Base-by-base conservation (phyloP, 2,888 invertebrate species). In the Allacma fusca region DNA sequence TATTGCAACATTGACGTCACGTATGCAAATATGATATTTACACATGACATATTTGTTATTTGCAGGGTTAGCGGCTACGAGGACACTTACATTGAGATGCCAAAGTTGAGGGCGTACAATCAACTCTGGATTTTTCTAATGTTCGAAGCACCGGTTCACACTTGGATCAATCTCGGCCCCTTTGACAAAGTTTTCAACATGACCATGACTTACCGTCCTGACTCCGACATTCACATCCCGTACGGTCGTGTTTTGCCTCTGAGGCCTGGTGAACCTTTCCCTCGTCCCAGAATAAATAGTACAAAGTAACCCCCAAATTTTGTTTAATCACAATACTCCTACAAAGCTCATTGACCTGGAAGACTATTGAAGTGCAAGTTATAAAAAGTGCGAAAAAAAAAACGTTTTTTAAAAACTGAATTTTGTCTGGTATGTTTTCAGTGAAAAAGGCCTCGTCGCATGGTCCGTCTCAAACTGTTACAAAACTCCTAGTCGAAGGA, bases 391-490 rank as follows among this genome's bases (percentile, higher is more conserved):
- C n/a, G n/a, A n/a, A n/a, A n/a, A n/a, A n/a, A n/a, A n/a, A n/a
- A n/a, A n/a, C n/a, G n/a, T n/a, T n/a, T n/a, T n/a, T n/a, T n/a
- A n/a, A n/a, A n/a, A n/a, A n/a, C n/a, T n/a, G n/a, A n/a, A n/a
- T n/a, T n/a, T 43, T 43, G 9, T 43, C 12, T 43, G 44, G 44
- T 13, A 43, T 43, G 19, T 13, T 43, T 57, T 9, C 57, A 57
- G 43, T 44, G 70, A 62, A 13, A 81, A 82, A 70, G 84, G 83
- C 71, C 77, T 83, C 69, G 83, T 82, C 2, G 84, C 84, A 12
- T 85, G 85, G 85, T 83, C 83, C 62, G 84, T 84, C 24, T 83
- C 84, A 24, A 84, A 85, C 77, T 85, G 85, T 77, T 79, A 78
- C 21, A 59, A 76, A 43, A 80, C 83, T 26, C 75, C 79, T 1